phyloP scores from a whole-genome alignment of 2,797 vertebrate genomes.

The Hirundo rustica region DNA sequence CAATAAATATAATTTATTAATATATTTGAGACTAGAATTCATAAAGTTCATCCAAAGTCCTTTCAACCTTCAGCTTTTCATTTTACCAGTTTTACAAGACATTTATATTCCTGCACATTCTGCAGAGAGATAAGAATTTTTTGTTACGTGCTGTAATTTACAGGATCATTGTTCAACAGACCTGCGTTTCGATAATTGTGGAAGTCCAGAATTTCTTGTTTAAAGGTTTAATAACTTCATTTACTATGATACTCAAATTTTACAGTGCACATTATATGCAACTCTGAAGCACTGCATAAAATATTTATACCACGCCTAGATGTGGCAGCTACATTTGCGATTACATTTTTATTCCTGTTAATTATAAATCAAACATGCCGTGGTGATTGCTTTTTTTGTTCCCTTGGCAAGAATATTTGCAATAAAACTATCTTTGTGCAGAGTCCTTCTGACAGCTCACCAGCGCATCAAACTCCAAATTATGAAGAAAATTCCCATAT shows the following conservation, averaged over 20 bases:
- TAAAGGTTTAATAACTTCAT: conserved; percentile 36
- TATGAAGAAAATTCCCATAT: not conserved
- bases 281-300: conserved; percentile 23
- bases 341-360: conserved; percentile 45
- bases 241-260: conserved; percentile 7
- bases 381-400: not conserved
- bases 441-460: not conserved
- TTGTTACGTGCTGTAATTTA: not conserved
- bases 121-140: not conserved
- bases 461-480: not conserved
- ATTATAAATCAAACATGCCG: conserved; percentile 30
- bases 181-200: not conserved
- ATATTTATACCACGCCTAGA: conserved; percentile 18
- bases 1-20: not conserved
- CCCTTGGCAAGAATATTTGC: not conserved
- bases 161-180: not conserved
- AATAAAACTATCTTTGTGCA: not conserved
- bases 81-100: not conserved
- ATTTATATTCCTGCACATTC: not conserved
- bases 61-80: not conserved
- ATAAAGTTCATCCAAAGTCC: not conserved
- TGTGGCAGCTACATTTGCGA: not conserved
- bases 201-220: conserved; percentile 11
- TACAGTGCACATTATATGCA: not conserved
- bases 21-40: not conserved